Evolutionary conservation across 2,888 invertebrate species (phyloP), one percentile per base, ranked within the genome.

Genomic region (Troides helena): DNA sequence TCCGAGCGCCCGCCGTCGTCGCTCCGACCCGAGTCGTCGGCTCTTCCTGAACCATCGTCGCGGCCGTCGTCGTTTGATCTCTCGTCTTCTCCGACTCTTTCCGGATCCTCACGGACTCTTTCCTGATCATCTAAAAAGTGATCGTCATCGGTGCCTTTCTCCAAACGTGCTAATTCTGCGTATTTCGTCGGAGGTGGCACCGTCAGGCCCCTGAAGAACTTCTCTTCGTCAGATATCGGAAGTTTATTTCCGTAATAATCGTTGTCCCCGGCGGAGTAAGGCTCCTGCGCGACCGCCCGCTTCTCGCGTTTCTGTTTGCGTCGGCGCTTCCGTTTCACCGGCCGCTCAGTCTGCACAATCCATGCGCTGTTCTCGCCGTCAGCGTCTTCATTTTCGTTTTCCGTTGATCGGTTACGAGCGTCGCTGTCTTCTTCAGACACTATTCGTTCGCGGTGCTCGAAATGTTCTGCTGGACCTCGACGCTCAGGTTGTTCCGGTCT

Each of bases 171-270:
- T 4, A 87, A 75, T 60, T 90, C 89, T 0, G 85, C 77, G 72
- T 91, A 86, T 50, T 78, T 74, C 0, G 92, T 89, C 1, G 92
- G 92, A 1, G 87, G 77, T 0, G 93, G 89, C 5, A 88, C 75
- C 0, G 85, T 87, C 43, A 90, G 75, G 2, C 78, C 76, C 71
- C 80, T 78, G 74, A 79, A 89, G 72, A 79, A 82, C 67, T 86
- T 77, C 72, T 93, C 92, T 74, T 92, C 90, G 21, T 87, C 80
- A 0, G 92, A 91, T 46, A 87, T 76, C 0, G 88, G 87, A 3
- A 84, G 72, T 69, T 87, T 85, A 2, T 84, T 81, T 4, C 91
- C 92, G 75, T 80, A 90, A 76, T 90, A 92, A 74, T 92, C 91
- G 74, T 87, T 90, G 67, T 87, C 85, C 0, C 83, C 88, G 5